phyloP scores from a whole-genome alignment of 2,113 vertebrate species.

The Dicerorhinus sumatrensis region DNA sequence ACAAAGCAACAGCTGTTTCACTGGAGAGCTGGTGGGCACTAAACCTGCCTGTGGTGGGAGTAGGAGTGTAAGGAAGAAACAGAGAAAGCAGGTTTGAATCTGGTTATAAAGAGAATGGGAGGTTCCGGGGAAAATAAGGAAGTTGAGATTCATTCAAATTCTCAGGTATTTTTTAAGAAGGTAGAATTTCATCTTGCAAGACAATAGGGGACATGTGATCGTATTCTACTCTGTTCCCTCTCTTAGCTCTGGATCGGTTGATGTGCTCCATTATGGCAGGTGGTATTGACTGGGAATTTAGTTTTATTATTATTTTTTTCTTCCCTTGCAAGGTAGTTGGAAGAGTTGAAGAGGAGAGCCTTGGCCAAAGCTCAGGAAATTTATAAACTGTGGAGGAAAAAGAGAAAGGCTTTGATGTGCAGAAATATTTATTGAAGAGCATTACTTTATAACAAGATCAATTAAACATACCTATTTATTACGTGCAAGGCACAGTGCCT shows the following conservation, averaged over 20 bases:
- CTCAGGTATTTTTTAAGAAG: neutral
- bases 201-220: no score
- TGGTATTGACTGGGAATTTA: neutral
- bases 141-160: neutral
- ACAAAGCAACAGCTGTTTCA: neutral
- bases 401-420: neutral
- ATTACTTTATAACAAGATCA: slow-evolving; percentile 14
- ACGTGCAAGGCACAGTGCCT: neutral
- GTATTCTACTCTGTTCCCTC: neutral
- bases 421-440: neutral
- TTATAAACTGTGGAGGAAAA: neutral
- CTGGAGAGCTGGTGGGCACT: neutral
- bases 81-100: neutral
- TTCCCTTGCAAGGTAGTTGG: neutral
- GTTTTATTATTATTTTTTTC: neutral
- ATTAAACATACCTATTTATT: slow-evolving; percentile 24
- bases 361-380: neutral
- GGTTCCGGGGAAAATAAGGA: neutral
- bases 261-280: neutral
- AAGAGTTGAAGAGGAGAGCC: neutral
- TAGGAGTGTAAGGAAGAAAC: neutral
- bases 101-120: neutral
- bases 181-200: neutral
- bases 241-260: neutral
- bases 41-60: neutral